phyloP scores from a whole-genome alignment of 2,797 vertebrate genomes.

The Thamnophis elegans region DNA sequence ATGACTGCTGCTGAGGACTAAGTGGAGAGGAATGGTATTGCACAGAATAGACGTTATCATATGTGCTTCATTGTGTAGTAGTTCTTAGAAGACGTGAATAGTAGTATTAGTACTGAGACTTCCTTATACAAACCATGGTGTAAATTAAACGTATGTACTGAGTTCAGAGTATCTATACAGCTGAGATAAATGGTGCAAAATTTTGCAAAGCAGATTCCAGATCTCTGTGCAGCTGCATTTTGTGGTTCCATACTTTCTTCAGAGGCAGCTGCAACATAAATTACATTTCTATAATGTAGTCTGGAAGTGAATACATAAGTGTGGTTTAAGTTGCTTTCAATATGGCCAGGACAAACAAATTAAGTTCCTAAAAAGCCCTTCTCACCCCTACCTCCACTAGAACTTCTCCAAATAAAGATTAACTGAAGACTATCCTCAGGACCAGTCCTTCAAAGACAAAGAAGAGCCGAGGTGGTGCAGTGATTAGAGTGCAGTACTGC shows the following conservation, averaged over 20 bases:
- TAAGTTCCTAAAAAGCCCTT: neutral
- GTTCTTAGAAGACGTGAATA: neutral
- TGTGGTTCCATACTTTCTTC: neutral
- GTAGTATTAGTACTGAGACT: neutral
- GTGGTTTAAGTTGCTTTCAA: neutral
- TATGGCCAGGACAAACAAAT: neutral
- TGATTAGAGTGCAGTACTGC: too few species aligned
- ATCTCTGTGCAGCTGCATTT: neutral
- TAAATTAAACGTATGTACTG: neutral
- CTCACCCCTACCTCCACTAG: neutral
- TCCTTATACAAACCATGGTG: neutral
- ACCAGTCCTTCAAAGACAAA: neutral
- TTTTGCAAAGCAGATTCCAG: neutral
- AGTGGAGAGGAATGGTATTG: neutral
- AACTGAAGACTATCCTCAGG: neutral
- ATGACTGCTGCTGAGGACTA: neutral
- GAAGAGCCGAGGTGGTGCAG: too few species aligned
- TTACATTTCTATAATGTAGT: neutral
- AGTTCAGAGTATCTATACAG: neutral
- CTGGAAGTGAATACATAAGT: neutral
- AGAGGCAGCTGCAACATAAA: neutral
- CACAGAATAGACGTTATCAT: neutral
- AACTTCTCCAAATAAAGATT: neutral
- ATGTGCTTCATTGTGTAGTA: neutral
- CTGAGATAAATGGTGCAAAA: neutral